phyloP scores from a whole-genome alignment of 2,113 vertebrate species.

The Pithys albifrons region DNA sequence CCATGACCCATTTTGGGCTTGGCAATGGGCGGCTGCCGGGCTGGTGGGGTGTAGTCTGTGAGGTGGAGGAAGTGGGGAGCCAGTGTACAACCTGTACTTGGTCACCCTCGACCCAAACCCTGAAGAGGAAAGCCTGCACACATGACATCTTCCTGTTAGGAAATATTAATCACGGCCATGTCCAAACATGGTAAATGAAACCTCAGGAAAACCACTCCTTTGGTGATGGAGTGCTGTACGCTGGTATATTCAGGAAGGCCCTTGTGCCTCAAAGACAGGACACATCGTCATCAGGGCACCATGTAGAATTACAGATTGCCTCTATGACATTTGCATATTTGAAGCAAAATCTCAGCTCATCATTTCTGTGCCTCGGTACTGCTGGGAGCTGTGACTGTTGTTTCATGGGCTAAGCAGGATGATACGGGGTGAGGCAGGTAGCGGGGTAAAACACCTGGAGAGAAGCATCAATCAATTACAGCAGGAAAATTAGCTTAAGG shows the following conservation, averaged over 20 bases:
- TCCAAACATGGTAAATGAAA: conserved; percentile 64
- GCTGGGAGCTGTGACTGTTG: rapidly evolving
- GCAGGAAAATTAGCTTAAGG: background rate
- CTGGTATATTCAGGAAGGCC: conserved; percentile 26
- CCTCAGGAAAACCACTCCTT: conserved; percentile 30
- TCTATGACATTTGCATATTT: background rate
- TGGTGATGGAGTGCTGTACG: background rate
- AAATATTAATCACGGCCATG: conserved; percentile 51
- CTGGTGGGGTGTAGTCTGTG: background rate
- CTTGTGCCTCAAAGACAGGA: background rate
- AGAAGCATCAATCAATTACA: background rate
- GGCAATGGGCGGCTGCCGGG: rapidly evolving
- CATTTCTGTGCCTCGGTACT: background rate
- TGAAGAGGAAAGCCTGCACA: conserved; percentile 44
- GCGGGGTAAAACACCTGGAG: background rate
- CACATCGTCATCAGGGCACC: background rate
- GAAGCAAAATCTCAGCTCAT: background rate
- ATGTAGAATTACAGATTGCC: background rate
- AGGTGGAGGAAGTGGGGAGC: conserved; percentile 26
- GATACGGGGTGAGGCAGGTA: rapidly evolving
- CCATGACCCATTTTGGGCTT: background rate
- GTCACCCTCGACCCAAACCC: conserved; percentile 26
- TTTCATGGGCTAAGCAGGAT: background rate
- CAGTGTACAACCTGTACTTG: conserved; percentile 38
- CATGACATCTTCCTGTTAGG: conserved; percentile 63